Evolutionary conservation across 2,888 invertebrate genomes (phyloP).

Genomic region (Meganola albula): DNA sequence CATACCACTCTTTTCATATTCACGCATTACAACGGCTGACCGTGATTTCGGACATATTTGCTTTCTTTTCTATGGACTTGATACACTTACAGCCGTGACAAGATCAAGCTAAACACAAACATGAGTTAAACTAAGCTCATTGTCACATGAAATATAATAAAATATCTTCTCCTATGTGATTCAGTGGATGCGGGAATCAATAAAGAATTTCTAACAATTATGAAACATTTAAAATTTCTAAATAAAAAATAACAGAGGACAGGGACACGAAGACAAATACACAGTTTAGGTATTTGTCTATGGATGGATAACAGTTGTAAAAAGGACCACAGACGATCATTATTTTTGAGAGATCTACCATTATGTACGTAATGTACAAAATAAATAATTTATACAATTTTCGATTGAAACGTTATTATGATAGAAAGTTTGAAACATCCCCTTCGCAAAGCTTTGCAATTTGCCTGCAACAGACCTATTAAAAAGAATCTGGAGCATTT

Average conservation of each 20-base stretch:
- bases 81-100: conserved; percentile 27
- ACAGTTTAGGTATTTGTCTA: conserved; percentile 23
- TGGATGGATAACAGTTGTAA: no score
- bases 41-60: conserved; percentile 31
- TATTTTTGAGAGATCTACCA: no score
- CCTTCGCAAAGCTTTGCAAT: no score
- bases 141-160: conserved; percentile 18
- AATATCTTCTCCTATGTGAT: conserved; percentile 17
- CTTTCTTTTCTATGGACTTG: conserved; percentile 22
- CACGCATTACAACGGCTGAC: conserved; percentile 31
- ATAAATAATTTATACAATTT: no score
- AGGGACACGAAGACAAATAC: conserved; percentile 49
- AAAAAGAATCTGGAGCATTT: no score
- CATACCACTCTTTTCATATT: conserved; percentile 20
- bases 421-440: no score
- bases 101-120: conserved; percentile 37
- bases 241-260: conserved; percentile 28
- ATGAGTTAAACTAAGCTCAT: conserved; percentile 21
- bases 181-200: conserved; percentile 24
- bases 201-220: conserved; percentile 10
- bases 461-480: no score
- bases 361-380: no score
- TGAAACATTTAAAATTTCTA: conserved; percentile 25
- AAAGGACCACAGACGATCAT: not conserved
- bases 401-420: no score